phyloP scores from a whole-genome alignment of 2,888 invertebrate species.

The Xylota segnis region DNA sequence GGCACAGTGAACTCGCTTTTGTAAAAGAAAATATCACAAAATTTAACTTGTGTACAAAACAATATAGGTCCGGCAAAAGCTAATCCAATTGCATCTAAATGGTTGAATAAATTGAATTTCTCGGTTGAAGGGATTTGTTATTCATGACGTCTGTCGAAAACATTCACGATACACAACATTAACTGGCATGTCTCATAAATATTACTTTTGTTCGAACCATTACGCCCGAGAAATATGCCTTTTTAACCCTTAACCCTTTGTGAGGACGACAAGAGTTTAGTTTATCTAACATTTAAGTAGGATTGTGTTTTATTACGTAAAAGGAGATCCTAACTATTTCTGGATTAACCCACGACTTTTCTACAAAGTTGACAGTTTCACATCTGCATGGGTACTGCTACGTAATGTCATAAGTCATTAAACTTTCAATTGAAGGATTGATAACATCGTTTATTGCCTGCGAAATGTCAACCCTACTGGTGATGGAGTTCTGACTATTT shows the following conservation, averaged over 20 bases:
- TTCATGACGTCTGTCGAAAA: constrained; percentile 8
- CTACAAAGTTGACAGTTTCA: background rate
- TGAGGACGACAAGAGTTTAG: background rate
- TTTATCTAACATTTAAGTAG: background rate
- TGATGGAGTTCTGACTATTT: no score
- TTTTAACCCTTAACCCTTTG: constrained; percentile 11
- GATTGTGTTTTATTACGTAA: background rate
- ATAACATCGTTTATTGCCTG: constrained; percentile 34
- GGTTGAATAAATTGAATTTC: constrained; percentile 5
- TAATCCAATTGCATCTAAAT: constrained; percentile 3
- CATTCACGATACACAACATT: constrained; percentile 13
- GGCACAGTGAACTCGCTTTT: background rate
- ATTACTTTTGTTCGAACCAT: constrained; percentile 11
- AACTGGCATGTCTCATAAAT: constrained; percentile 5
- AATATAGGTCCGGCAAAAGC: background rate
- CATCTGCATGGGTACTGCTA: background rate
- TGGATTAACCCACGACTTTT: background rate
- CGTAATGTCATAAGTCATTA: constrained; percentile 12
- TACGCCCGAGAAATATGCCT: background rate
- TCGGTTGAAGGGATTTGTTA: background rate
- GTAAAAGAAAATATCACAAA: background rate
- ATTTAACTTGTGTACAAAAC: no score
- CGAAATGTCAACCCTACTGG: constrained; percentile 13
- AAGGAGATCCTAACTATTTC: background rate
- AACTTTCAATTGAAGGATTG: constrained; percentile 28